Base-by-base conservation (phyloP, 2,797 vertebrate species). In the Bovichtus diacanthus region DNA sequence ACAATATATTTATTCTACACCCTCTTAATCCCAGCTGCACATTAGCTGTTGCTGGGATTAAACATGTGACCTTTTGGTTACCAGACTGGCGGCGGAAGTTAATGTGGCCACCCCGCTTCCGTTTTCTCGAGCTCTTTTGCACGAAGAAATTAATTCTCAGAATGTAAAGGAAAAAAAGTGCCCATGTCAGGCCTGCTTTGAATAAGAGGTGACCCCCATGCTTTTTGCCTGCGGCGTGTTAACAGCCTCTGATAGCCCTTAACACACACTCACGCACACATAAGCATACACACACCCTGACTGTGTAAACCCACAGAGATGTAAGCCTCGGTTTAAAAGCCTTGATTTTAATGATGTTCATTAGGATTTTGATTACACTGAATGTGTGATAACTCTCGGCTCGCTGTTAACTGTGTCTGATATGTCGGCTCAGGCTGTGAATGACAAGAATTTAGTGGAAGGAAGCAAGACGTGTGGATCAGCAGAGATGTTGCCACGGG, bases 321-420 rank as follows among this genome's bases (percentile, higher is more conserved):
- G 76, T 67, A 74, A 85, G 76, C 69, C 71, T 44, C 23, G 2
- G 19, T 34, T 80, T 85, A 80, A 67, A 81, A 76, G 67, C 46
- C 74, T 76, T 78, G 78, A 83, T 86, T 87, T 87, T 84, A 90
- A 89, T 83, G 70, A 90, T 74, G 78, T 87, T 92, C 86, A 92
- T 92, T 89, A 90, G 78, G 82, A 85, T 87, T 88, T 82, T 77
- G 88, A 90, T 90, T 84, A 80, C 70, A 9, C 46, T 70, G 70
- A 84, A 90, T 84, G 76, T 85, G 76, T 76, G 86, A 91, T 88
- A 82, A 81, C 85, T 85, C 74, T 66, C 41, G 1, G 80, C 79
- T 59, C 18, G 25, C 76, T 11, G 36, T 78, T 85, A 77, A 88
- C 77, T 72, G 84, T 78, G 85, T 84, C 83, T 88, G 83, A 86